Evolutionary conservation across 2,888 invertebrate genomes (phyloP).

Genomic region (Acholoe squamosa): DNA sequence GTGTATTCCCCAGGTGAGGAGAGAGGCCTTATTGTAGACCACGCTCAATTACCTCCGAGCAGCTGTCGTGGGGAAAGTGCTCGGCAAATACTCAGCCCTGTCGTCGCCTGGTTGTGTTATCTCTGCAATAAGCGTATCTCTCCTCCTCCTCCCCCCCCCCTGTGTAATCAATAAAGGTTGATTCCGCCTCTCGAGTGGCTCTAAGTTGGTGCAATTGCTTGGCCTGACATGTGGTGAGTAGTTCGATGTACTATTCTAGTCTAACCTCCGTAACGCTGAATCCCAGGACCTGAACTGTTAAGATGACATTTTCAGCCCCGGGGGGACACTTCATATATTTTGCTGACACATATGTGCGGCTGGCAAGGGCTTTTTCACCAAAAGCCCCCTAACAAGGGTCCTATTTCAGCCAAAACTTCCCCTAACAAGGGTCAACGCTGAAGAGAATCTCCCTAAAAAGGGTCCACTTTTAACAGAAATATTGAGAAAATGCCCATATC

Average conservation of each 20-base stretch:
- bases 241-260: neutral
- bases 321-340: too few species aligned
- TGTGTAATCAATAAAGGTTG: constrained; percentile 26
- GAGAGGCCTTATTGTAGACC: neutral
- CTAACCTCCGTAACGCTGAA: too few species aligned
- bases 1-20: neutral
- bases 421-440: too few species aligned
- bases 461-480: too few species aligned
- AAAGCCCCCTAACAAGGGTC: too few species aligned
- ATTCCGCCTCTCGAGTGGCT: neutral
- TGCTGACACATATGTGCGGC: too few species aligned
- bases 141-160: neutral
- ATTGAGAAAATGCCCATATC: too few species aligned
- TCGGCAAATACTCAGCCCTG: neutral
- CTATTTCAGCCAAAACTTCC: too few species aligned
- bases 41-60: constrained; percentile 25
- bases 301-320: too few species aligned
- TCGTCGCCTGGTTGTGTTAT: neutral
- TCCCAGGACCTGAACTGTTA: too few species aligned
- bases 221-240: neutral
- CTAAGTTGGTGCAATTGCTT: neutral
- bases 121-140: constrained; percentile 17
- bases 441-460: too few species aligned
- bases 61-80: constrained; percentile 23
- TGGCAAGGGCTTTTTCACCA: too few species aligned